Conservation (phyloP, 2,888 invertebrate genomes). For the Hypsopygia costalis region DNA sequence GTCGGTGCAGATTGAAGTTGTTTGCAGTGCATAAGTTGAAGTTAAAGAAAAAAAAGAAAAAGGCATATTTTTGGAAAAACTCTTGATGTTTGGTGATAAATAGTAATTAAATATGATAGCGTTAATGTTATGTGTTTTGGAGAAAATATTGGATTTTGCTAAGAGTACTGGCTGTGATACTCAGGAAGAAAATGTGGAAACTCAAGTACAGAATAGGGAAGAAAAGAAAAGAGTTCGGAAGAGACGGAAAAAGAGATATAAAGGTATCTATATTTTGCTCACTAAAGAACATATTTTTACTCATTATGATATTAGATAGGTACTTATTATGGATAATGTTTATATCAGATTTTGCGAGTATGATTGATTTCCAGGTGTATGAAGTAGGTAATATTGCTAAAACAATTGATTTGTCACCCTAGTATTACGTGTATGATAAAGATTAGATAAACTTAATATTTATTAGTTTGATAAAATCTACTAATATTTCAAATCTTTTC, state of each 20-base stretch:
- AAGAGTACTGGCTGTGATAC: conserved; percentile 27
- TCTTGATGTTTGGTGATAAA: conserved; percentile 22
- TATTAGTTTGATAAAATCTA: too few relatives aligned
- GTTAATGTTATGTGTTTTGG: conserved; percentile 52
- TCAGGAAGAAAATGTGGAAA: conserved; percentile 1
- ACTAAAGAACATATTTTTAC: too few relatives aligned
- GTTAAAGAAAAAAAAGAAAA: conserved; percentile 48
- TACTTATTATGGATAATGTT: too few relatives aligned
- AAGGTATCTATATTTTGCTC: conserved; percentile 25
- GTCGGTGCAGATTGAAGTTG: conserved; percentile 19
- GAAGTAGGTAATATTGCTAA: too few relatives aligned
- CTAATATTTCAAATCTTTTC: too few relatives aligned
- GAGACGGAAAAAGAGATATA: conserved; percentile 24
- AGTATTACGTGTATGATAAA: too few relatives aligned
- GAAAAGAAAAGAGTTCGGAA: conserved; percentile 25
- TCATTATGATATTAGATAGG: too few relatives aligned
- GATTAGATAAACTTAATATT: too few relatives aligned
- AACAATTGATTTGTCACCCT: too few relatives aligned
- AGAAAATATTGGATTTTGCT: conserved; percentile 49
- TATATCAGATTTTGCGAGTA: too few relatives aligned
- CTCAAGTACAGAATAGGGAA: conserved; percentile 12
- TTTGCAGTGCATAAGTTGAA: conserved; percentile 31
- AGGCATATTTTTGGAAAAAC: conserved; percentile 16
- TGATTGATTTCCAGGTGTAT: too few relatives aligned
- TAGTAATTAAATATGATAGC: conserved; percentile 51